Evolutionary conservation across 2,888 invertebrate genomes (phyloP).

Genomic region (Sepioteuthis lessoniana): DNA sequence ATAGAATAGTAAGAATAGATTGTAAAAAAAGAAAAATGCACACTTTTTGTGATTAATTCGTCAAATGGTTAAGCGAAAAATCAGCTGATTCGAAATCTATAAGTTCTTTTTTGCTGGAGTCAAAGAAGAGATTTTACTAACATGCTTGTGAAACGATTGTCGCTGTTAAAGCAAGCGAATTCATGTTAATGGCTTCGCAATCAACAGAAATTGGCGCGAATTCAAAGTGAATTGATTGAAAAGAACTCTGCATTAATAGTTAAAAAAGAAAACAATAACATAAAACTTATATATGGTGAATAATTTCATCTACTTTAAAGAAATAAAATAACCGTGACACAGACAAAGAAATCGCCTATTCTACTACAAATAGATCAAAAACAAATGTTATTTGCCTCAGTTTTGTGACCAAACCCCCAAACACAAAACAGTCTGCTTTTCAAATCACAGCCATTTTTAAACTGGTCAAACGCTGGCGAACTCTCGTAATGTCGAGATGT

Average conservation of each 20-base stretch:
- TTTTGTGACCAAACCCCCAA: not conserved
- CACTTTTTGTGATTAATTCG: no score
- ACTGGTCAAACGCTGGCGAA: not conserved
- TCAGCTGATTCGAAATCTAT: no score
- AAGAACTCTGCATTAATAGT: not conserved
- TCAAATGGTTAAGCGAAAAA: no score
- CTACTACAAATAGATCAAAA: not conserved
- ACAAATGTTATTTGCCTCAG: not conserved
- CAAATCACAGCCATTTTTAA: not conserved
- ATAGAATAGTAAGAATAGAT: no score
- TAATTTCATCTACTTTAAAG: not conserved
- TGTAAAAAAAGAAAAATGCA: no score
- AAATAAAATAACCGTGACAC: not conserved
- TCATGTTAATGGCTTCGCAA: not conserved
- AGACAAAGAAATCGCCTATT: not conserved
- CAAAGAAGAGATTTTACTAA: no score
- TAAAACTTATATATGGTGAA: not conserved
- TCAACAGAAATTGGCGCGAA: not conserved
- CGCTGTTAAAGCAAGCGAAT: no score
- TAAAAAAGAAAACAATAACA: not conserved
- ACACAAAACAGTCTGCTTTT: not conserved
- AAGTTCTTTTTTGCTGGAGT: no score
- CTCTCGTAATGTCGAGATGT: not conserved
- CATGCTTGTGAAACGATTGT: no score
- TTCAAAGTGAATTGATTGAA: not conserved